Conservation (phyloP, 2,797 vertebrate genomes). For the Protonibea diacanthus region DNA sequence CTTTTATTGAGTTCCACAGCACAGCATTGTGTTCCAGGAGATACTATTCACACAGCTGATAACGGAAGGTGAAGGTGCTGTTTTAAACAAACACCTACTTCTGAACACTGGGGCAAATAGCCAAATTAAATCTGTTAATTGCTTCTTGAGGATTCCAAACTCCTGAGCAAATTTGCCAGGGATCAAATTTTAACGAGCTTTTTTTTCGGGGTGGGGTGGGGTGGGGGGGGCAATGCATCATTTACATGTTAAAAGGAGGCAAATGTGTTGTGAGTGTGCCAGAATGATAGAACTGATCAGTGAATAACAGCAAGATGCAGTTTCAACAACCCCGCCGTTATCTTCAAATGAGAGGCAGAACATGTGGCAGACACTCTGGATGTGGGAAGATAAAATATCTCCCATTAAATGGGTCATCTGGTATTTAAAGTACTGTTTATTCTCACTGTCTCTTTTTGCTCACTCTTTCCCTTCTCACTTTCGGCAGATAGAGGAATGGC, state of each 20-base stretch:
- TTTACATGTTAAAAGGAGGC: conserved; percentile 62
- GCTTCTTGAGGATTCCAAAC: conserved; percentile 65
- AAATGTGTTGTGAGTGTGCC: conserved; percentile 60
- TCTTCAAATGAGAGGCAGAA: conserved; percentile 59
- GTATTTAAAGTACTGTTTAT: conserved; percentile 77
- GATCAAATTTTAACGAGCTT: conserved; percentile 69
- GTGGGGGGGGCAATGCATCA: conserved; percentile 38
- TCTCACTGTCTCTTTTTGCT: conserved; percentile 51
- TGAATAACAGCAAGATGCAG: conserved; percentile 56
- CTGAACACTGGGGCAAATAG: conserved; percentile 69
- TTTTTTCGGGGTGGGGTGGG: conserved; percentile 9
- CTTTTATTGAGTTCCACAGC: conserved; percentile 86
- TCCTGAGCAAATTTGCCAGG: conserved; percentile 57
- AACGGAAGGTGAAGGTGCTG: conserved; percentile 76
- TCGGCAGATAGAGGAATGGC: conserved; percentile 50
- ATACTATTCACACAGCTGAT: conserved; percentile 89
- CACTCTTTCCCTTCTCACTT: conserved; percentile 33
- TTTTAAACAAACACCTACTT: conserved; percentile 75
- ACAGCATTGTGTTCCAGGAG: conserved; percentile 83
- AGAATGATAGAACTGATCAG: conserved; percentile 54
- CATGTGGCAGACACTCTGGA: conserved; percentile 59
- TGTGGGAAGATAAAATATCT: conserved; percentile 68
- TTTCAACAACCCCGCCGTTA: conserved; percentile 55
- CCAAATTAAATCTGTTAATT: conserved; percentile 79
- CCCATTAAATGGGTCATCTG: conserved; percentile 76